Evolutionary conservation across 2,113 vertebrate genomes (phyloP), one percentile per base, ranked within the genome.

Genomic region (Semicossyphus pulcher): DNA sequence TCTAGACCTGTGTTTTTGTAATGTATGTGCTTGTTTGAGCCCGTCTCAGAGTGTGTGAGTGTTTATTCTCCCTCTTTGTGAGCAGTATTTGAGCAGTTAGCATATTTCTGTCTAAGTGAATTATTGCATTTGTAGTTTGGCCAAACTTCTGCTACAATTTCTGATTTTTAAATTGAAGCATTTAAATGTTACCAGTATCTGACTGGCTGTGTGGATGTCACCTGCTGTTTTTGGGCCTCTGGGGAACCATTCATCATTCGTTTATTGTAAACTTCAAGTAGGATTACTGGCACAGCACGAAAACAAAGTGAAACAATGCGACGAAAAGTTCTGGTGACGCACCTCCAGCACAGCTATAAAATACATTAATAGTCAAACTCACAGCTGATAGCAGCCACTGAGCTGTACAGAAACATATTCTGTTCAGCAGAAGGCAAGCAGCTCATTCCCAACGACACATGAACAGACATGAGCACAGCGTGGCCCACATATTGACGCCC

Each of bases 401-500:
- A 77, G 42, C 67, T 65, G 70, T 31, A 74, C 51, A 63, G 69
- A 18, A 65, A 20, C 11, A 28, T 44, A 26, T 62, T 69, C 52
- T 65, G 39, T 34, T 67, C 47, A 36, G 26, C 56, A 58, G 45
- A 56, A 64, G 58, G 31, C 29, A 5, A 48, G 48, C 57, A 29
- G 67, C 45, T 58, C 42, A 47, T 67, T 83, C 72, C 34, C 49
- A 34, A 18, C 7, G 53, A 60, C 70, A 70, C 67, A 47, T 73
- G 63, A 66, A 14, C 20, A 28, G 37, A 68, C 56, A 45, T 23
- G 60, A 54, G 47, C 16, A 53, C 34, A 54, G 20, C 37, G 23
- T 56, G 54, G 18, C 36, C 54, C 69, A 61, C 65, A 60, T 77
- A 77, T 62, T 61, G 77, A 75, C 11, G 64, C 61, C 56, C 44